A percentile compares a stretch with the other conserved stretches of the same genome.
phyloP scores from a whole-genome alignment of 2,113 vertebrate genomes.

The Neoarius graeffei region DNA sequence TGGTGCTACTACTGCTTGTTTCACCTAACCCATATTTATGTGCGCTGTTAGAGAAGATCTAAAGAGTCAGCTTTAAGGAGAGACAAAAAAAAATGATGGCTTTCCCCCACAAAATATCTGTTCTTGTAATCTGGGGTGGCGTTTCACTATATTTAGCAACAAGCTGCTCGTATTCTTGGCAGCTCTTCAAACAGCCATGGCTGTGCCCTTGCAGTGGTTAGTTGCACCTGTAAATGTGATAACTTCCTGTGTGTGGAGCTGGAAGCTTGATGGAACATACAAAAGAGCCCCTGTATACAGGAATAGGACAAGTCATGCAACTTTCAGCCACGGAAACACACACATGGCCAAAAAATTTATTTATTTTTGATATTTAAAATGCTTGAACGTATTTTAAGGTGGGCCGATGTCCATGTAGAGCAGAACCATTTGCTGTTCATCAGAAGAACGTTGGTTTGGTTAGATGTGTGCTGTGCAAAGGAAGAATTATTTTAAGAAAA shows the following conservation, averaged over 20 bases:
- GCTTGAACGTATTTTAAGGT: not conserved
- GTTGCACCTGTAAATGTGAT: slow-evolving; percentile 73
- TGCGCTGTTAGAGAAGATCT: slow-evolving; percentile 36
- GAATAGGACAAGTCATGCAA: not conserved
- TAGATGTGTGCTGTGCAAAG: not conserved
- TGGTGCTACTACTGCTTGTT: not conserved
- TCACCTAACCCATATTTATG: slow-evolving; percentile 5
- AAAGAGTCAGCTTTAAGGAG: slow-evolving; percentile 29
- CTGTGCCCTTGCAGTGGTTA: slow-evolving; percentile 58
- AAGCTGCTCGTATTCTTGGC: slow-evolving; percentile 62
- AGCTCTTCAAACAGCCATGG: slow-evolving; percentile 62
- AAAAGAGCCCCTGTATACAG: slow-evolving; percentile 49
- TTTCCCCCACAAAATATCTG: slow-evolving; percentile 37
- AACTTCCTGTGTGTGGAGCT: slow-evolving; percentile 66
- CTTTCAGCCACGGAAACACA: not conserved
- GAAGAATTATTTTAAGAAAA: not conserved
- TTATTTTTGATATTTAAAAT: not conserved
- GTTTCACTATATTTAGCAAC: slow-evolving; percentile 65
- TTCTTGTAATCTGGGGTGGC: slow-evolving; percentile 47
- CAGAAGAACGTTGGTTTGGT: not conserved
- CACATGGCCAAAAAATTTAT: not conserved
- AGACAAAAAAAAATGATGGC: slow-evolving; percentile 34
- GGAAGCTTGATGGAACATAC: slow-evolving; percentile 57
- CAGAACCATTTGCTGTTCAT: not conserved
- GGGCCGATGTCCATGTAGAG: not conserved